A percentile compares a stretch with the other conserved stretches of the same genome.
These are phyloP conservation scores for Chrysemys picta DNA, from an alignment of 2,113 vertebrate species.

Conservation along the genomic window DNA sequence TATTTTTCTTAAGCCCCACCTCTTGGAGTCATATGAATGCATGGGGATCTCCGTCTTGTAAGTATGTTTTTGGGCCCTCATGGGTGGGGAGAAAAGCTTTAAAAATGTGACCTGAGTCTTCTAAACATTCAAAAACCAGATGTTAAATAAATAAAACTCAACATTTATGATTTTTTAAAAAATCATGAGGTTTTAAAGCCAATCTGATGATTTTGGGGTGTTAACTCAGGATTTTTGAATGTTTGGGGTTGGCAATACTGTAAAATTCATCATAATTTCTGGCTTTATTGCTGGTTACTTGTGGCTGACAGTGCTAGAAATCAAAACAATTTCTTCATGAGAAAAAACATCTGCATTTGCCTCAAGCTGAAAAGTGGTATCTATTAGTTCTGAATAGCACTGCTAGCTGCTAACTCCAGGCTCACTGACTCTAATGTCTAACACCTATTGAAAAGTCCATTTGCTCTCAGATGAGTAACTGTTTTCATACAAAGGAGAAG, in stretches of 20 bases:
- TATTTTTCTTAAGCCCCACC: not conserved
- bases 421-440: not conserved
- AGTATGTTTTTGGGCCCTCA: not conserved
- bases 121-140: not conserved
- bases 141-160: not conserved
- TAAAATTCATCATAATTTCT: not conserved
- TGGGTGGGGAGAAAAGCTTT: not conserved
- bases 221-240: not conserved
- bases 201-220: not conserved
- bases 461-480: not conserved
- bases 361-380: not conserved
- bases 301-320: not conserved
- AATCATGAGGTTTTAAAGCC: not conserved
- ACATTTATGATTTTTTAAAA: not conserved
- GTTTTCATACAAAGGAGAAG: not conserved
- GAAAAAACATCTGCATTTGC: not conserved
- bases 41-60: rapidly evolving
- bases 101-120: not conserved
- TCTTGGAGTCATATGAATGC: not conserved
- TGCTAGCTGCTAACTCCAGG: not conserved
- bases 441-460: not conserved
- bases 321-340: not conserved
- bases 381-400: not conserved
- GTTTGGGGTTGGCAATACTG: not conserved
- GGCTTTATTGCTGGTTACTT: not conserved